Percentiles rank a stretch among this genome's conserved stretches.
These are phyloP conservation scores for Gasteruption jaculator DNA, from an alignment of 2,888 invertebrate species.

Conservation along the genomic window DNA sequence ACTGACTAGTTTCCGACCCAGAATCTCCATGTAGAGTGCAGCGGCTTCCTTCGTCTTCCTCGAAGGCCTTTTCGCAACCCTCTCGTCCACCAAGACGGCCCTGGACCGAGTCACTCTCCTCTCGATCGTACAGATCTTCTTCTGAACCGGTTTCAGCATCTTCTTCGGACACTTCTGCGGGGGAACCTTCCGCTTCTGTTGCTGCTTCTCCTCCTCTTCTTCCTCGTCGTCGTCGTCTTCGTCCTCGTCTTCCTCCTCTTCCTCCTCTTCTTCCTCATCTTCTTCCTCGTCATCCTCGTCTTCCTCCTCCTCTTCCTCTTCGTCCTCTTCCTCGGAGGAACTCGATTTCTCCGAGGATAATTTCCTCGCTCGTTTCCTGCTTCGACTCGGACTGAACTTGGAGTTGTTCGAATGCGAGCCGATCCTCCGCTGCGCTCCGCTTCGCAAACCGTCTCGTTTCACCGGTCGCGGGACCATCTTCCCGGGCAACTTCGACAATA, in stretches of 20 bases:
- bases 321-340: constrained; percentile 19
- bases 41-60: constrained; percentile 75
- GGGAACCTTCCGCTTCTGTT: constrained; percentile 27
- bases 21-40: constrained; percentile 69
- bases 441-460: constrained; percentile 41
- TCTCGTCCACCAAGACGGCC: constrained; percentile 27
- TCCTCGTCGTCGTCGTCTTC: constrained; percentile 17
- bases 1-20: constrained; percentile 65
- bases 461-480: constrained; percentile 33
- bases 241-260: constrained; percentile 20
- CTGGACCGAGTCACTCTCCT: constrained; percentile 46
- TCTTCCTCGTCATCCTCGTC: constrained; percentile 21
- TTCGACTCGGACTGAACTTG: too few species aligned
- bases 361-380: too few species aligned
- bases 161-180: constrained; percentile 24
- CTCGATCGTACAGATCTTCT: constrained; percentile 40
- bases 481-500: constrained; percentile 39
- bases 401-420: too few species aligned
- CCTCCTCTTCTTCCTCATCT: constrained; percentile 17
- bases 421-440: constrained; percentile 28
- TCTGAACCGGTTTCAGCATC: constrained; percentile 26
- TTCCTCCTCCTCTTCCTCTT: constrained; percentile 21
- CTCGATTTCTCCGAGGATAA: too few species aligned
- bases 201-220: constrained; percentile 20
- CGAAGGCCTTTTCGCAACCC: constrained; percentile 54